Percentiles rank a stretch among this genome's conserved stretches.
These are phyloP conservation scores for Martes flavigula DNA, from an alignment of 2,797 vertebrate genomes.

Conservation along the genomic window DNA sequence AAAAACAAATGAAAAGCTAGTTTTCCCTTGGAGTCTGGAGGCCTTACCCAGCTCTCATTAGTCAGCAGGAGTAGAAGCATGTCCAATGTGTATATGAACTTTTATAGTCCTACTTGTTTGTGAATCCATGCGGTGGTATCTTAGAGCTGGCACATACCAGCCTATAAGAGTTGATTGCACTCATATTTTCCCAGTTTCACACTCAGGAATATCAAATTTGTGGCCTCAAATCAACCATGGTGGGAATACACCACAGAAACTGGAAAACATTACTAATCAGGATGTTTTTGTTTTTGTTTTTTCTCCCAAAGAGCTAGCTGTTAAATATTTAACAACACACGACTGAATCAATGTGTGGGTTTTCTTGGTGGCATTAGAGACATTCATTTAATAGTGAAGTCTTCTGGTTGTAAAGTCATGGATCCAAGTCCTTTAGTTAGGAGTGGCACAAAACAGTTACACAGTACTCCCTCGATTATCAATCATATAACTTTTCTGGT, in stretches of 20 bases:
- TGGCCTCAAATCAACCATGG: neutral
- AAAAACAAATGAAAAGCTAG: neutral
- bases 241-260: neutral
- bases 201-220: neutral
- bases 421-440: neutral
- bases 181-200: neutral
- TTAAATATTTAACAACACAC: neutral
- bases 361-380: slow-evolving; percentile 62
- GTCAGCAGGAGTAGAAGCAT: neutral
- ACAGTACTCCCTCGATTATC: slow-evolving; percentile 64
- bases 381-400: slow-evolving; percentile 10
- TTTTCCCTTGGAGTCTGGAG: neutral
- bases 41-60: neutral
- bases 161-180: neutral
- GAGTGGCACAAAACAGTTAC: neutral
- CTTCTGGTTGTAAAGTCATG: slow-evolving; percentile 61
- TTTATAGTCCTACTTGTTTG: neutral
- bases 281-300: no score
- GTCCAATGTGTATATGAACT: neutral
- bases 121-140: neutral
- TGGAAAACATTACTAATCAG: neutral
- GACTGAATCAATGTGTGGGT: neutral
- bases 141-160: neutral
- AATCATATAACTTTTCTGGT: slow-evolving; percentile 90
- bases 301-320: neutral